Base-by-base conservation (phyloP, 2,888 invertebrate species). In the Euspilapteryx auroguttella region DNA sequence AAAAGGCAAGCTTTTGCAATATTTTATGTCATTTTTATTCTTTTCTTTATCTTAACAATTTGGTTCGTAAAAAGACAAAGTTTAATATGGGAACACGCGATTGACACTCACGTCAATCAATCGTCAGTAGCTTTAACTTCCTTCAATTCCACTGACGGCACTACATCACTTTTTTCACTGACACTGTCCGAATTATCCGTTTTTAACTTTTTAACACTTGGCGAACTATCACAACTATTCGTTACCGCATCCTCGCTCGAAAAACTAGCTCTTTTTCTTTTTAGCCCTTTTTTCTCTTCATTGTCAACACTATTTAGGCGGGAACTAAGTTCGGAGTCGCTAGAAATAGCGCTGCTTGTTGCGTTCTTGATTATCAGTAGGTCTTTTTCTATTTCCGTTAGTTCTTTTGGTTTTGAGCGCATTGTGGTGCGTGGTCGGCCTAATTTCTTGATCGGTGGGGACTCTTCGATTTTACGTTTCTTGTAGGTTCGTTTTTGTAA, bases 301-400 rank as follows among this genome's bases (percentile, higher is more conserved):
- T 48, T 57, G 0, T 53, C 54, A 0, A 46, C 32, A 25, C 49
- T 54, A 11, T 49, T 53, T 0, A 46, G 31, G 32, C 50, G 37
- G 1, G 40, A 37, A 12, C 43, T 50, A 21, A 46, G 40, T 14
- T 71, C 68, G 0, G 53, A 50, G 24, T 68, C 64, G 12, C 61
- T 69, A 0, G 64, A 61, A 1, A 57, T 30, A 5, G 6, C 8
- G 1, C 49, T 46, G 24, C 48, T 62, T 0, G 64, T 63, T 0
- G 73, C 76, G 12, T 47, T 69, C 28, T 57, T 58, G 2, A 76
- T 76, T 1, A 73, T 71, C 0, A 71, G 35, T 0, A 75, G 39
- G 32, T 75, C 75, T 32, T 71, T 69, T 28, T 75, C 75, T 1
- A 75, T 65, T 14, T 73, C 73, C 0, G 66, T 64, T 1, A 73